Base-by-base conservation (phyloP, 2,797 vertebrate species). In the Spinus olivaceus region DNA sequence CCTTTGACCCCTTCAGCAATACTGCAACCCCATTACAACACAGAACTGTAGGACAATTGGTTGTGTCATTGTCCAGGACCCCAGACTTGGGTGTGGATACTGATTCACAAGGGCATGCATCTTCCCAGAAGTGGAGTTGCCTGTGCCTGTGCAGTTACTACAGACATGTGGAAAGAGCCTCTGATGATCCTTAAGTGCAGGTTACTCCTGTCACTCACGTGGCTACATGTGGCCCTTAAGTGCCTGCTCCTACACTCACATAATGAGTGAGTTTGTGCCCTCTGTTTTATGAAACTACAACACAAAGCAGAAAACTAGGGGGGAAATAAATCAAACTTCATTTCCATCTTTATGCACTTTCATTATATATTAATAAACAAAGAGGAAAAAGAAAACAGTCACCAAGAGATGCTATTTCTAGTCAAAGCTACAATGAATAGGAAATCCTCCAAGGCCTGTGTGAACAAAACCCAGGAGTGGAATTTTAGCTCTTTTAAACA, bases 61-160 rank as follows among this genome's bases (percentile, higher is more conserved):
- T 72, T 65, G 63, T 27, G 24, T 92, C 79, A 49, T 13, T 92
- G 63, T 66, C 82, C 76, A 73, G 59, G 63, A 83, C 46, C 73
- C 72, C 77, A 88, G 65, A 65, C 50, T 17, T 81, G 89, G 94
- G 91, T 47, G 94, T 92, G 86, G 79, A 50, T 3, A 56, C 69
- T 91, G 81, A 90, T 70, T 94, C 79, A 96, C 57, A 54, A 65
- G 57, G 81, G 56, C 76, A 78, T 10, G 12, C 65, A 67, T 73
- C 81, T 91, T 90, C 77, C 42, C 78, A 92, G 74, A 84, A 73
- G 46, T 5, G 14, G 61, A 74, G 32, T 4, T 85, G 59, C 78
- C 61, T 61, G 50, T 69, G 44, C 30, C 49, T 30, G 47, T 60
- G 81, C 65, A 92, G 95, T 88, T 81, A 88, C 64, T 61, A 65